Conservation (phyloP, 1,140 invertebrate genomes). For the Saccostrea glomerata region DNA sequence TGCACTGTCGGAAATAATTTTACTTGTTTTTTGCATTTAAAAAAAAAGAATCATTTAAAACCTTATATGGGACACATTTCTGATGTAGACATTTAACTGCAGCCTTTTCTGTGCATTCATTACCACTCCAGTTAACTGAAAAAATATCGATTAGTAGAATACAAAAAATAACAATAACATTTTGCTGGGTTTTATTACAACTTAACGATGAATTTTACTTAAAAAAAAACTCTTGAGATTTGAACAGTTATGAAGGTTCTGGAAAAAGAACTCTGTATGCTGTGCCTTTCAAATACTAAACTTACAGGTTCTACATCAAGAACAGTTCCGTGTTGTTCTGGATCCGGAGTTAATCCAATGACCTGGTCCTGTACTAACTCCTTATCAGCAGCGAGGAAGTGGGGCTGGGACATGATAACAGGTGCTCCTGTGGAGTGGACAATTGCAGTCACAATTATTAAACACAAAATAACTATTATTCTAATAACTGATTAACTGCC, state of each 20-base stretch:
- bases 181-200: no score
- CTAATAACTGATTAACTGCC: no score
- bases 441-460: no score
- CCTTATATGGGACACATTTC: conserved; percentile 58
- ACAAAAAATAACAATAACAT: no score
- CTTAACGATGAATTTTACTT: no score
- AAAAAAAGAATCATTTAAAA: not conserved
- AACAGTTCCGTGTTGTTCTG: conserved; percentile 85
- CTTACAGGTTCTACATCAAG: conserved; percentile 87
- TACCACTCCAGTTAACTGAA: conserved; percentile 71
- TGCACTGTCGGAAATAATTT: no score
- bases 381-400: conserved; percentile 88
- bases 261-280: not conserved
- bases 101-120: conserved; percentile 73
- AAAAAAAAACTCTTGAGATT: no score
- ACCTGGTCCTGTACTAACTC: conserved; percentile 83
- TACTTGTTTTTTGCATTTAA: no score
- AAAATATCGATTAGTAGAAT: not conserved
- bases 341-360: conserved; percentile 86
- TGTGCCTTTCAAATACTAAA: not conserved
- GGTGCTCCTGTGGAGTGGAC: conserved; percentile 78
- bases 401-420: conserved; percentile 87
- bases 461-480: no score
- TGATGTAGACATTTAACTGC: conserved; percentile 72
- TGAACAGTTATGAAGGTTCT: no score